Evolutionary conservation across 1,140 invertebrate genomes (phyloP), one percentile per base, ranked within the genome.

Genomic region (Solenopsis fugax): DNA sequence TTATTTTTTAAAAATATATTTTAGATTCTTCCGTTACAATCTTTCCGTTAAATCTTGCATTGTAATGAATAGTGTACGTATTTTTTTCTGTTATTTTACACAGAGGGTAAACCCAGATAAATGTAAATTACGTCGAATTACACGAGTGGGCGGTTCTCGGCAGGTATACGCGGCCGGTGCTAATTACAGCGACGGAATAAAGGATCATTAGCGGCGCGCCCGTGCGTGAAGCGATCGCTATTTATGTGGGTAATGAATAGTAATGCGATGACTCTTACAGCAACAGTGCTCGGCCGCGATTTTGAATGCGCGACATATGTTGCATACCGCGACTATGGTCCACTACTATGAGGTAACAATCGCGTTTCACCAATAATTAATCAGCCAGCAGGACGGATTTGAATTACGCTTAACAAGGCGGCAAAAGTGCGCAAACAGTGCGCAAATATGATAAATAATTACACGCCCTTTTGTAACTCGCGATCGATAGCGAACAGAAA

Each of bases 201-300:
- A 67, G 71, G 60, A 88, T 88, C 86, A 80, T 87, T 88, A 87
- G 69, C 86, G 34, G 64, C 34, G 86, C 52, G 54, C 58, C 58
- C 45, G 80, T 84, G 86, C 78, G 56, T 60, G 78, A 88, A 71
- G 54, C 34, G 67, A 71, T 71, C 64, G 64, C 65, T 81, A 65
- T 81, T 81, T 81, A 81, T 73, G 48, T 45, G 64, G 85, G 77
- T 86, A 86, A 86, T 86, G 76, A 81, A 86, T 86, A 86, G 50
- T 86, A 81, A 86, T 69, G 85, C 85, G 64, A 21, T 80, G 76
- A 81, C 76, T 81, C 64, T 86, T 75, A 85, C 29, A 29, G 71
- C 72, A 50, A 81, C 58, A 54, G 58, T 29, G 18, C n/a, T 41
- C 71, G 45, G 45, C 41, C 65, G 62, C 58, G 48, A 85, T 80